These are phyloP conservation scores for Melanargia galathea DNA, from an alignment of 2,888 invertebrate species.

Conservation along the genomic window DNA sequence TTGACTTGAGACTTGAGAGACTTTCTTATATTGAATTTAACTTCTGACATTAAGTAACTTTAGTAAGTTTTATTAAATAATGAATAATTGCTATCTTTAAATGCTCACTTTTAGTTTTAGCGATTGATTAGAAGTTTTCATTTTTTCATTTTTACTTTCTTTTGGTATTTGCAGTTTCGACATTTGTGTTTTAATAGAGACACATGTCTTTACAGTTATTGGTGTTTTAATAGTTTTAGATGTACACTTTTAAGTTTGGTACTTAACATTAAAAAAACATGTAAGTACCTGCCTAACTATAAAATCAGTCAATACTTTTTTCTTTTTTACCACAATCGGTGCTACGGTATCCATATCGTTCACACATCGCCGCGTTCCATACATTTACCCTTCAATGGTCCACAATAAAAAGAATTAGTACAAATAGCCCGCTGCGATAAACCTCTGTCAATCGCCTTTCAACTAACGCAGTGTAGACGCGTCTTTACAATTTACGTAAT, in stretches of 20 bases:
- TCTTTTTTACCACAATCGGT: slow-evolving; percentile 28
- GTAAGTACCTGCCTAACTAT: neutral
- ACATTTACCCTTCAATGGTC: slow-evolving; percentile 50
- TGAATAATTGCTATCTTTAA: neutral
- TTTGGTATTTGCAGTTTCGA: neutral
- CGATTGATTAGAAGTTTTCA: neutral
- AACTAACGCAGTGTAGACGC: slow-evolving; percentile 34
- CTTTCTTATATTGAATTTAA: slow-evolving; percentile 12
- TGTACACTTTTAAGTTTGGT: neutral
- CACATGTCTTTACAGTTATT: neutral
- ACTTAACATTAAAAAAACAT: neutral
- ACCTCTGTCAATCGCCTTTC: slow-evolving; percentile 54
- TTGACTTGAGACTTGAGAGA: neutral
- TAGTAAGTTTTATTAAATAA: neutral
- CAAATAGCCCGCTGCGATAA: slow-evolving; percentile 52
- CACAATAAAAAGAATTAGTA: slow-evolving; percentile 48
- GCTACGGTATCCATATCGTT: slow-evolving; percentile 46
- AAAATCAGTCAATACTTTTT: slow-evolving; percentile 23
- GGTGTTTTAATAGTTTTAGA: neutral
- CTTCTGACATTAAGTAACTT: slow-evolving; percentile 4
- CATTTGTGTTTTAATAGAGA: neutral
- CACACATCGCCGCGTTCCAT: slow-evolving; percentile 57
- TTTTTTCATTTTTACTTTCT: no score
- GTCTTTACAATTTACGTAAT: slow-evolving; percentile 20
- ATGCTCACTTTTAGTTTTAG: no score